Percentiles rank a stretch among this genome's conserved stretches.
Conservation (phyloP, 1,140 invertebrate species). For the Drosophila grimshawi region DNA sequence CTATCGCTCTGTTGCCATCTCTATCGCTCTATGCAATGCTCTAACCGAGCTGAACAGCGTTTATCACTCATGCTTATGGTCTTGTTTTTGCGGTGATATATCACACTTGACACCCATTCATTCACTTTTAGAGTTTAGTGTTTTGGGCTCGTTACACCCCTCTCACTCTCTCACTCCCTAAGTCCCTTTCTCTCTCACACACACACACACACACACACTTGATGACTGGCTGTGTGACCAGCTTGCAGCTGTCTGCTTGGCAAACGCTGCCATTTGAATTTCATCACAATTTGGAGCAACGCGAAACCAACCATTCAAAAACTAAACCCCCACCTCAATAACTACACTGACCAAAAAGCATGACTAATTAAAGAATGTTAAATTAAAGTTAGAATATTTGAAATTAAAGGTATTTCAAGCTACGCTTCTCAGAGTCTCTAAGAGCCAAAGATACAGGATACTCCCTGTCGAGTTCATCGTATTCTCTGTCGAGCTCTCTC, state of each 20-base stretch:
- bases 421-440: too few species aligned
- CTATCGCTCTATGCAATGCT: conserved; percentile 40
- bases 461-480: too few species aligned
- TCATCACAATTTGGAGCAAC: conserved; percentile 64
- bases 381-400: too few species aligned
- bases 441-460: too few species aligned
- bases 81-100: conserved; percentile 84
- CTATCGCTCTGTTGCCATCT: conserved; percentile 20
- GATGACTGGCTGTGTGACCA: conserved; percentile 7
- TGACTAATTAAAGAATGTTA: too few species aligned
- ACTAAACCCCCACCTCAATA: neutral
- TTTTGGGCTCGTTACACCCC: conserved; percentile 63
- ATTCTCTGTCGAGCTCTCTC: too few species aligned
- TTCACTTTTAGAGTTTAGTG: conserved; percentile 80
- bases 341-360: neutral
- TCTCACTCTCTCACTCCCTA: conserved; percentile 2
- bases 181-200: neutral
- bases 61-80: conserved; percentile 83
- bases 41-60: conserved; percentile 80
- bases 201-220: neutral
- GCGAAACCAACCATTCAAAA: conserved; percentile 12
- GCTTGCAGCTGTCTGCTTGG: conserved; percentile 1
- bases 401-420: too few species aligned
- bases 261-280: conserved; percentile 65
- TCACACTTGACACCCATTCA: conserved; percentile 84